phyloP scores from a whole-genome alignment of 1,140 invertebrate genomes.

The Achroia grisella region DNA sequence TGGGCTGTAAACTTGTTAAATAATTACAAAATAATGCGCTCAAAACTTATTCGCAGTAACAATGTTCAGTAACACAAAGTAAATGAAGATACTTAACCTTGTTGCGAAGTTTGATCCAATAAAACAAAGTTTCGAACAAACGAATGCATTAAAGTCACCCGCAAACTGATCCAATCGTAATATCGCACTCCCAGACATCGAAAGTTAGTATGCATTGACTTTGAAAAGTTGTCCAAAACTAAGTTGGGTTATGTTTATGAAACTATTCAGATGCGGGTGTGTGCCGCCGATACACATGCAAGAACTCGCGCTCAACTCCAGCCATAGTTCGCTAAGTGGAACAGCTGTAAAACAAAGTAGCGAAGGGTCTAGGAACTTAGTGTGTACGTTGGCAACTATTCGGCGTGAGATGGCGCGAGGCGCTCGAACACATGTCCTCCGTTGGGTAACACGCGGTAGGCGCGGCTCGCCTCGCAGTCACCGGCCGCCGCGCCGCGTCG shows the following conservation, averaged over 20 bases:
- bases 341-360: conserved; percentile 73
- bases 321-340: conserved; percentile 72
- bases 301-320: conserved; percentile 68
- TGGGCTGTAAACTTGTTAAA: not conserved
- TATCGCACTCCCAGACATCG: conserved; percentile 67
- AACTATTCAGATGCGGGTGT: conserved; percentile 69
- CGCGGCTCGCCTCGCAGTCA: conserved; percentile 6
- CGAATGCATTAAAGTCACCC: conserved; percentile 70
- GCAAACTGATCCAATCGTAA: conserved; percentile 70
- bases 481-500: not conserved
- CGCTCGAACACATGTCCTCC: conserved; percentile 44
- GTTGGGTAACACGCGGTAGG: conserved; percentile 17
- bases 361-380: conserved; percentile 71
- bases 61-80: conserved; percentile 25
- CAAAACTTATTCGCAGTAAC: conserved; percentile 14
- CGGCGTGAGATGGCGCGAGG: conserved; percentile 11
- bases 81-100: conserved; percentile 58
- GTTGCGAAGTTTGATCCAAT: conserved; percentile 59
- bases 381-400: conserved; percentile 63
- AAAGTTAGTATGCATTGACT: conserved; percentile 73
- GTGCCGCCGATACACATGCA: conserved; percentile 69
- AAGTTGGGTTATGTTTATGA: conserved; percentile 72
- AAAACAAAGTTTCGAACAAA: conserved; percentile 70
- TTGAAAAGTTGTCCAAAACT: conserved; percentile 73
- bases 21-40: conserved; percentile 3